Conservation (phyloP, 2,113 vertebrate genomes). For the Corythornis madagascariensis region DNA sequence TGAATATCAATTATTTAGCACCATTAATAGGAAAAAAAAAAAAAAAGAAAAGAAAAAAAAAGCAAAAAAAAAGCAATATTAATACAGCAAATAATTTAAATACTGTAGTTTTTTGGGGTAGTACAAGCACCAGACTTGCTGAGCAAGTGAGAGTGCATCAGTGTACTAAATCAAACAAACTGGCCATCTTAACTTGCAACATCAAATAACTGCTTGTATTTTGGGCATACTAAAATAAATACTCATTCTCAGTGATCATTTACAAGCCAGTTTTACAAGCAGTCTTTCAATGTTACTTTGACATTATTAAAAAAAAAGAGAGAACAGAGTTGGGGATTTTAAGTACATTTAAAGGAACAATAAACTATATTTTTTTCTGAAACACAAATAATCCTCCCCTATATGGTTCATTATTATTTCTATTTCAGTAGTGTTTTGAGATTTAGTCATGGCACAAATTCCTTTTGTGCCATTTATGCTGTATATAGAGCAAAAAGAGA, state of each 20-base stretch:
- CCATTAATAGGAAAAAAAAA: background rate
- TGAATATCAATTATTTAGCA: constrained; percentile 2
- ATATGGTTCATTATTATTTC: background rate
- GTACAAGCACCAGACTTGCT: background rate
- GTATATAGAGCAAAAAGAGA: background rate
- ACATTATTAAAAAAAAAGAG: background rate
- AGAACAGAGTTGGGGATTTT: background rate
- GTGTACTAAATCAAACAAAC: background rate
- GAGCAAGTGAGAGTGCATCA: background rate
- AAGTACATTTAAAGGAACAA: background rate
- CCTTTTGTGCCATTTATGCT: background rate
- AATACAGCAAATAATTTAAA: background rate
- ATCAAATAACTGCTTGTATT: background rate
- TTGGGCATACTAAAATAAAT: background rate
- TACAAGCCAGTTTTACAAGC: background rate
- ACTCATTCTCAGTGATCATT: background rate
- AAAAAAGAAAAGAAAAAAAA: background rate
- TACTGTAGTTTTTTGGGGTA: background rate
- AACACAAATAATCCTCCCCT: background rate
- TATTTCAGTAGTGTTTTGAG: background rate
- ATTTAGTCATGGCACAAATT: background rate
- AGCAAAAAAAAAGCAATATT: background rate
- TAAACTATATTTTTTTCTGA: background rate
- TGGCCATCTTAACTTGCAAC: background rate
- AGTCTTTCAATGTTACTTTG: background rate